phyloP scores from a whole-genome alignment of 35 echinoderm and acorn worm genomes.

The Ophiothrix spiculata region DNA sequence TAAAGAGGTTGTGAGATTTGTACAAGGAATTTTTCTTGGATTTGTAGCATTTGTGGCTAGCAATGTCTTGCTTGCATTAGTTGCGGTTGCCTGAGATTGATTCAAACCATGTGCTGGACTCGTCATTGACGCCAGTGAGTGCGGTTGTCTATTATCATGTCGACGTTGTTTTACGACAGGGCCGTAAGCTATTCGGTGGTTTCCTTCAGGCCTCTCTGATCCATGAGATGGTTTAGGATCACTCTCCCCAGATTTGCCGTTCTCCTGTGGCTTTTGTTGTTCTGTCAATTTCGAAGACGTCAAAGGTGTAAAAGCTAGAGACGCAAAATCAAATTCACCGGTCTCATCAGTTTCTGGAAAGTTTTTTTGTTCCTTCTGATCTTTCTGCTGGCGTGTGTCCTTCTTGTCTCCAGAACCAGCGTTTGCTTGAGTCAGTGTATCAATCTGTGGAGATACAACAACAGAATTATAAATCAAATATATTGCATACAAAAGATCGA shows the following conservation, averaged over 20 bases:
- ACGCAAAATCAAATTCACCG: conserved; percentile 1
- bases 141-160: neutral
- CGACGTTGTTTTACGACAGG: neutral
- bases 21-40: neutral
- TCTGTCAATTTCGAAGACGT: neutral
- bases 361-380: no score
- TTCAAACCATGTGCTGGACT: no score
- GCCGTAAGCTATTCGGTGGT: neutral
- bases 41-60: neutral
- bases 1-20: no score
- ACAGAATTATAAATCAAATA: no score
- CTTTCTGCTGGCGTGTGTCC: no score
- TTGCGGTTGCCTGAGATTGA: neutral
- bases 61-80: neutral
- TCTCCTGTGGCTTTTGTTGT: neutral
- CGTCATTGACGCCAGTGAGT: neutral
- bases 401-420: no score
- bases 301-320: neutral
- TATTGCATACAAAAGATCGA: no score
- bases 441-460: no score
- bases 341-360: no score
- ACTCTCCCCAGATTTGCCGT: neutral
- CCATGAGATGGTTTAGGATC: neutral
- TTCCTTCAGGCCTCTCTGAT: neutral
- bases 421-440: no score